A percentile compares a stretch with the other conserved stretches of the same genome.
phyloP scores from a whole-genome alignment of 2,888 invertebrate genomes.

The Agrotis puta region DNA sequence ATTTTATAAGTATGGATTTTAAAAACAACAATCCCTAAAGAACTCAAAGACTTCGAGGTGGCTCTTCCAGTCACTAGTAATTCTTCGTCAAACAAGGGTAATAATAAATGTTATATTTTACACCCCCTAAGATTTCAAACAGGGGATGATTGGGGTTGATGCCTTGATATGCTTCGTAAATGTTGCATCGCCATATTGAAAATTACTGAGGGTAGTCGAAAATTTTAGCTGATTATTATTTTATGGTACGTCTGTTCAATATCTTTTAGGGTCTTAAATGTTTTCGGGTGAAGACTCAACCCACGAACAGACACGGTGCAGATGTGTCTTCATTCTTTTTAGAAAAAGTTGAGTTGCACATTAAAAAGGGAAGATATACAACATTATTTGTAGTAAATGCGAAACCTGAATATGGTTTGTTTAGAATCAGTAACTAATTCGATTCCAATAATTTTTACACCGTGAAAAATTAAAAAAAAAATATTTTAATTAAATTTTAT shows the following conservation, averaged over 20 bases:
- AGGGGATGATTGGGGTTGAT: constrained; percentile 53
- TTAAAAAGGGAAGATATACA: too few species aligned
- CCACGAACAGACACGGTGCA: too few species aligned
- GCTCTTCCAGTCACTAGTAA: constrained; percentile 29
- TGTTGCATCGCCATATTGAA: constrained; percentile 53
- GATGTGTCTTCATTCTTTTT: background rate
- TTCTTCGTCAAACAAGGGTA: constrained; percentile 45
- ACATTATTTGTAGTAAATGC: too few species aligned
- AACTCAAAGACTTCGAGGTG: background rate
- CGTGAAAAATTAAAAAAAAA: too few species aligned
- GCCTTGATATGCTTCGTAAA: constrained; percentile 58
- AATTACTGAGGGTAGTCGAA: constrained; percentile 42
- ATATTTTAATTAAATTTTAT: too few species aligned
- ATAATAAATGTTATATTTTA: constrained; percentile 83
- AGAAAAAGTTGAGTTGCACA: background rate
- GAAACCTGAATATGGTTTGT: too few species aligned
- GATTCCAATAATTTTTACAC: too few species aligned
- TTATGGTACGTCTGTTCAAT: constrained; percentile 33
- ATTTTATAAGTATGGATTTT: background rate
- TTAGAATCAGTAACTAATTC: too few species aligned
- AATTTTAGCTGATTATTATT: constrained; percentile 55
- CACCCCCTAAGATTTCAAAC: constrained; percentile 61
- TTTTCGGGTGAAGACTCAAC: background rate
- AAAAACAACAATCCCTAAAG: background rate
- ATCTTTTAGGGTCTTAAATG: background rate